Percentiles rank a stretch among this genome's conserved stretches.
These are phyloP conservation scores for Rambutsinella grinnellia DNA, from an alignment of 2,888 invertebrate species.

Conservation along the genomic window DNA sequence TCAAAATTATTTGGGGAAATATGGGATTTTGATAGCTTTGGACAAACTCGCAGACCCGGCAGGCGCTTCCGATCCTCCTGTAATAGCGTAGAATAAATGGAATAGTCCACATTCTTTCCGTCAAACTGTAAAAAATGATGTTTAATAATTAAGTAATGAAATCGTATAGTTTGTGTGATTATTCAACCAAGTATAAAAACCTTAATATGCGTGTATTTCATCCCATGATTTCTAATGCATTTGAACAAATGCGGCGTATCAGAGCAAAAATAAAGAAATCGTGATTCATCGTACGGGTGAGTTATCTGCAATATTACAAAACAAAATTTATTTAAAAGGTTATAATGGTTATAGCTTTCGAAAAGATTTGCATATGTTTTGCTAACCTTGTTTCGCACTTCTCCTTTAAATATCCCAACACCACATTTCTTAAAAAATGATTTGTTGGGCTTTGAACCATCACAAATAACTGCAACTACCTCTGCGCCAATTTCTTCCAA, in stretches of 20 bases:
- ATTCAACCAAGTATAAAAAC: too few relatives aligned
- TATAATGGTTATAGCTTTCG: too few relatives aligned
- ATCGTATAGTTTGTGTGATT: too few relatives aligned
- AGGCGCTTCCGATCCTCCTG: slow-evolving; percentile 1
- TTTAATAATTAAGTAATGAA: slow-evolving; percentile 1
- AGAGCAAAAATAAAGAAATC: slow-evolving; percentile 20
- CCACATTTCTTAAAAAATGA: slow-evolving; percentile 27
- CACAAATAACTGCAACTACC: slow-evolving; percentile 37
- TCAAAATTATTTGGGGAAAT: too few relatives aligned
- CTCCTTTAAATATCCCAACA: not conserved
- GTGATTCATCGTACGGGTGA: slow-evolving; percentile 24
- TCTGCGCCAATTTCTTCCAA: slow-evolving; percentile 31
- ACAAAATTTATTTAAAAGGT: too few relatives aligned
- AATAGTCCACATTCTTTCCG: slow-evolving; percentile 7
- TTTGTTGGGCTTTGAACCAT: slow-evolving; percentile 46
- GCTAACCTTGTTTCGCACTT: slow-evolving; percentile 7
- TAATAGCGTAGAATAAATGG: slow-evolving; percentile 15
- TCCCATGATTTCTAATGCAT: slow-evolving; percentile 37
- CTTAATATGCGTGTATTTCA: too few relatives aligned
- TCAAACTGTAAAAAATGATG: slow-evolving; percentile 21
- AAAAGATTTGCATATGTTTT: too few relatives aligned
- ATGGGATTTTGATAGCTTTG: too few relatives aligned
- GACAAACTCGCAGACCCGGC: slow-evolving; percentile 16
- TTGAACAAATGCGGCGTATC: too few relatives aligned
- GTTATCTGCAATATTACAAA: too few relatives aligned